phyloP scores from a whole-genome alignment of 2,113 vertebrate genomes.

The Channa argus region DNA sequence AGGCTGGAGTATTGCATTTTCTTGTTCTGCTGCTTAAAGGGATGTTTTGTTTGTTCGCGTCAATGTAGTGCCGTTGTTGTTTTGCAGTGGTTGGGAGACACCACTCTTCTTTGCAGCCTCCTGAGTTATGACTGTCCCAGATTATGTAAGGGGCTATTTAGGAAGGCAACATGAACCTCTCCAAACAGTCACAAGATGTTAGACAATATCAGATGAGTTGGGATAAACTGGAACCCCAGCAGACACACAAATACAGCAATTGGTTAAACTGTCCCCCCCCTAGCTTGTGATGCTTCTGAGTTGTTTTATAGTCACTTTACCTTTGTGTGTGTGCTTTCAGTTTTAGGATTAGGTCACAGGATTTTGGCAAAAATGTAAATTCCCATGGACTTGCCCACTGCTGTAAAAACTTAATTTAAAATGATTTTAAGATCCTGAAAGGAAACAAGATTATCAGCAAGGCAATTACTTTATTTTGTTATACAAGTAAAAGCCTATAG shows the following conservation, averaged over 20 bases:
- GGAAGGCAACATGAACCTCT: slow-evolving; percentile 81
- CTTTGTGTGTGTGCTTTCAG: neutral
- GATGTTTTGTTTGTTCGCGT: neutral
- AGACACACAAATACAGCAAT: slow-evolving; percentile 38
- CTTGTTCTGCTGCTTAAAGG: neutral
- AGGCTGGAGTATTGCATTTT: too few relatives aligned
- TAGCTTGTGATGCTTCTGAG: neutral
- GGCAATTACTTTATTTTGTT: neutral
- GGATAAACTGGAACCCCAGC: slow-evolving; percentile 49
- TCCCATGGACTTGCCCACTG: neutral
- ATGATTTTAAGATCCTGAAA: neutral
- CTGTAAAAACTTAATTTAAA: neutral
- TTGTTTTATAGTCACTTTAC: slow-evolving; percentile 1
- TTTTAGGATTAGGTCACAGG: neutral
- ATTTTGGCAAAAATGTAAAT: neutral
- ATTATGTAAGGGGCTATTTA: slow-evolving; percentile 80
- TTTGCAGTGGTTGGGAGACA: slow-evolving; percentile 48
- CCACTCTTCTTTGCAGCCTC: slow-evolving; percentile 49
- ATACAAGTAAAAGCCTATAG: neutral
- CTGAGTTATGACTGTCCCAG: slow-evolving; percentile 65
- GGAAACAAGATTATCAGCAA: too few relatives aligned
- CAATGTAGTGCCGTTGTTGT: slow-evolving; percentile 15
- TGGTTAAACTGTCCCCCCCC: neutral
- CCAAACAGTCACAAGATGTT: slow-evolving; percentile 78
- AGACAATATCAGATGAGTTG: slow-evolving; percentile 63